phyloP scores from a whole-genome alignment of 2,113 vertebrate genomes.

The Sander lucioperca region DNA sequence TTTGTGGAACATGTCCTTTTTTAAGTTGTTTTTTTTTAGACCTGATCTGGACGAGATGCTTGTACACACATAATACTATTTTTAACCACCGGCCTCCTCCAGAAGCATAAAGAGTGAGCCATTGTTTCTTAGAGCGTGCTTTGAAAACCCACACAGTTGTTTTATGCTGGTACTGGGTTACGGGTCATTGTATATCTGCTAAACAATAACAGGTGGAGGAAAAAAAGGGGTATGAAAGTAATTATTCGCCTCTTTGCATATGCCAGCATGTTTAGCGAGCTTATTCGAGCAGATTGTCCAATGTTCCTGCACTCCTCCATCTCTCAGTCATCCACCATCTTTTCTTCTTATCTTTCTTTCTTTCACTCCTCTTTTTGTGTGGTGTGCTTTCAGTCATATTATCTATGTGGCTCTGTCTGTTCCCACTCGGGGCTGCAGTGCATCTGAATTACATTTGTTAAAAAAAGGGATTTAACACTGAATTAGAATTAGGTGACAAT shows the following conservation, averaged over 20 bases:
- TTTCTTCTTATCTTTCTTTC: background rate
- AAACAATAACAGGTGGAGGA: constrained; percentile 28
- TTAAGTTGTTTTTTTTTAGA: background rate
- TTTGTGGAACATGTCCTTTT: background rate
- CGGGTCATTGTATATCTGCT: constrained; percentile 25
- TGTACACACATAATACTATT: constrained; percentile 45
- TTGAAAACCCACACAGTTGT: constrained; percentile 33
- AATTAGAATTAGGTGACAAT: background rate
- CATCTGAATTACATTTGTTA: constrained; percentile 2
- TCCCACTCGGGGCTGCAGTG: background rate
- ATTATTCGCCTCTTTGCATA: constrained; percentile 38
- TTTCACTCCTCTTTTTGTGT: background rate
- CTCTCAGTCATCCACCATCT: background rate
- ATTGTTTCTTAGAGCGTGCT: constrained; percentile 42
- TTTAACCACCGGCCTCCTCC: constrained; percentile 61
- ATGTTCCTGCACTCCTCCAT: constrained; percentile 2
- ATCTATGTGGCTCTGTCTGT: background rate
- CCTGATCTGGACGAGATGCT: constrained; percentile 39
- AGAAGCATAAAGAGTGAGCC: constrained; percentile 32
- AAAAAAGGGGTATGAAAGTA: background rate
- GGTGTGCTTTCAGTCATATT: background rate
- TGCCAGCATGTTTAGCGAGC: constrained; percentile 10
- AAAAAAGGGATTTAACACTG: background rate
- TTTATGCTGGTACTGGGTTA: constrained; percentile 1
- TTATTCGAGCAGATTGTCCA: background rate